Percentiles rank a stretch among this genome's conserved stretches.
phyloP scores from a whole-genome alignment of 2,888 invertebrate species.

The Drosophila anomalata region DNA sequence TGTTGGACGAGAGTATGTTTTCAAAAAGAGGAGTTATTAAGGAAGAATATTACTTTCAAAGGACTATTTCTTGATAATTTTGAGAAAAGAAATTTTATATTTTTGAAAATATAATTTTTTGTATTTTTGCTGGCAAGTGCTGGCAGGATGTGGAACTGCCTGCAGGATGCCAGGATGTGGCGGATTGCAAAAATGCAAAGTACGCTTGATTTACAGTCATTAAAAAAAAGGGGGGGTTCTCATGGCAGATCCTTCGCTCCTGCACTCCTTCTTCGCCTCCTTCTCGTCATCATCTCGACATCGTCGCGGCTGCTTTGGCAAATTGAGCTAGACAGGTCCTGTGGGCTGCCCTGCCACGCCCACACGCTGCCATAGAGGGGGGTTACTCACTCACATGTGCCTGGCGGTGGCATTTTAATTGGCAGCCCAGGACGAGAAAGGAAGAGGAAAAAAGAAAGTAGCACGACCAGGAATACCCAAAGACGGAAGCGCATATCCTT shows the following conservation, averaged over 20 bases:
- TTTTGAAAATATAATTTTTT: not conserved
- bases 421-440: slow-evolving; percentile 64
- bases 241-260: slow-evolving; percentile 17
- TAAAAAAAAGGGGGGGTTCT: slow-evolving; percentile 65
- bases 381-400: slow-evolving; percentile 52
- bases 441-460: not conserved
- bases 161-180: slow-evolving; percentile 46
- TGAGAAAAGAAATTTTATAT: not conserved
- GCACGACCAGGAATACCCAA: slow-evolving; percentile 31
- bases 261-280: not conserved
- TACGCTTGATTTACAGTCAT: slow-evolving; percentile 79
- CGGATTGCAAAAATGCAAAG: slow-evolving; percentile 67
- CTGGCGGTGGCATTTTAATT: slow-evolving; percentile 79
- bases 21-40: not conserved
- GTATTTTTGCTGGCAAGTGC: slow-evolving; percentile 15
- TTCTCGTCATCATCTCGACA: not conserved
- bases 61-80: no score
- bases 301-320: slow-evolving; percentile 40
- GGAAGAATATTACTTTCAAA: not conserved
- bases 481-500: slow-evolving; percentile 68
- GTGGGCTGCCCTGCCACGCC: slow-evolving; percentile 46
- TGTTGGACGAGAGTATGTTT: not conserved
- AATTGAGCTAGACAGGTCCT: slow-evolving; percentile 55
- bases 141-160: slow-evolving; percentile 9
- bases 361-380: slow-evolving; percentile 2